These are phyloP conservation scores for Ceratoteleas bidentatus DNA, from an alignment of 1,140 invertebrate species.

Conservation along the genomic window DNA sequence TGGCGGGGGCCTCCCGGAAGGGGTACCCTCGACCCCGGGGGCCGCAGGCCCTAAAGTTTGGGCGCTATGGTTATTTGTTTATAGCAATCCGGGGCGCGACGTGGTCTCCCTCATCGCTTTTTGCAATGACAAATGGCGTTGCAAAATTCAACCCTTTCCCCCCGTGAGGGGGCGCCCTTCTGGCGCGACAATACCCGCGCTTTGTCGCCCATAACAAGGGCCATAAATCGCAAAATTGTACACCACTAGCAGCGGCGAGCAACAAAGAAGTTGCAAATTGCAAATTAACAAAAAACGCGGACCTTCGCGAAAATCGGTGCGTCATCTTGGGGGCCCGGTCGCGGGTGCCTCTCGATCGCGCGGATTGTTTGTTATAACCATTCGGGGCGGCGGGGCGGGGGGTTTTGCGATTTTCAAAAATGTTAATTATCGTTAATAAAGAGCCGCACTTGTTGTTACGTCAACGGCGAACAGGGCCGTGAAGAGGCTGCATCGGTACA, in stretches of 20 bases:
- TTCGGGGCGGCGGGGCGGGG: constrained; percentile 18
- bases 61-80: no score
- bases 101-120: no score
- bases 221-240: constrained; percentile 57
- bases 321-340: constrained; percentile 7
- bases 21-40: no score
- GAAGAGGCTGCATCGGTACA: constrained; percentile 77
- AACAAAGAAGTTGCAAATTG: constrained; percentile 62
- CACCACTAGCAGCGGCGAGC: not conserved
- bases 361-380: constrained; percentile 47
- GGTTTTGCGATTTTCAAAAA: constrained; percentile 72
- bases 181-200: not conserved
- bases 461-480: constrained; percentile 79
- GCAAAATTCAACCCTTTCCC: no score
- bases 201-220: not conserved
- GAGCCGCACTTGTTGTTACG: constrained; percentile 80
- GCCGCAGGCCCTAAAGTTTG: no score
- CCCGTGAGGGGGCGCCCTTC: not conserved
- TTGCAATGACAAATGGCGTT: no score
- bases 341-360: not conserved
- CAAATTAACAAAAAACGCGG: constrained; percentile 57
- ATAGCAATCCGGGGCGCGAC: no score
- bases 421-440: constrained; percentile 83
- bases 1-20: no score
- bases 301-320: not conserved